Evolutionary conservation across 2,113 vertebrate genomes (phyloP).

Genomic region (Gobiocypris rarus): DNA sequence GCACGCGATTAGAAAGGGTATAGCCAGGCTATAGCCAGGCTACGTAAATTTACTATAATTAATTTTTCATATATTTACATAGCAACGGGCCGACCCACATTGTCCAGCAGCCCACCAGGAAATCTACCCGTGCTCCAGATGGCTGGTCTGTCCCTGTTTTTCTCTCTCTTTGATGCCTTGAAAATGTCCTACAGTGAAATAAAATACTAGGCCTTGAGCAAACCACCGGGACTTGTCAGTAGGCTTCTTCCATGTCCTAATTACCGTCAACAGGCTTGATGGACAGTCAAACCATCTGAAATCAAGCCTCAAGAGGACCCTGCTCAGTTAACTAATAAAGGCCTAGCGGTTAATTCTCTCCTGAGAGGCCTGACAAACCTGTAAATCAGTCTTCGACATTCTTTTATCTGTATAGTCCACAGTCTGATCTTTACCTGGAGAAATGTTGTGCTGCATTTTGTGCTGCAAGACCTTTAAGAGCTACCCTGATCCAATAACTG

Average conservation of each 20-base stretch:
- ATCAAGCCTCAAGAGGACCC: conserved; percentile 48
- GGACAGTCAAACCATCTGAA: conserved; percentile 63
- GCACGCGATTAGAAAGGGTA: too few species aligned
- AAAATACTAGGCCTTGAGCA: conserved; percentile 15
- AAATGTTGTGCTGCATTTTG: conserved; percentile 17
- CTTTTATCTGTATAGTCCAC: conserved; percentile 26
- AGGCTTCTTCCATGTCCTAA: conserved; percentile 55
- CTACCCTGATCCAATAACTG: conserved; percentile 78
- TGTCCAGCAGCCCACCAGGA: too few species aligned
- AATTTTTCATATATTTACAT: too few species aligned
- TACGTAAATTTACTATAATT: too few species aligned
- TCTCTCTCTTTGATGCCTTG: not conserved
- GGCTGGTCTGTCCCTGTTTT: not conserved
- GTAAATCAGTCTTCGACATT: conserved; percentile 26
- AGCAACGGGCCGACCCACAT: too few species aligned
- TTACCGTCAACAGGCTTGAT: conserved; percentile 59
- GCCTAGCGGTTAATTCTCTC: not conserved
- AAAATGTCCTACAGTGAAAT: conserved; percentile 28
- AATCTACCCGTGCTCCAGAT: too few species aligned
- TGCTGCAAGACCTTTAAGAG: conserved; percentile 44
- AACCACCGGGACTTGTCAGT: conserved; percentile 47
- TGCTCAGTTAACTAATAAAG: conserved; percentile 44
- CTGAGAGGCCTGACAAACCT: conserved; percentile 15
- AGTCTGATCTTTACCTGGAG: conserved; percentile 36
- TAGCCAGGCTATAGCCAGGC: too few species aligned